Base-by-base conservation (phyloP, 1,140 invertebrate species). In the Drosophila athabasca region DNA sequence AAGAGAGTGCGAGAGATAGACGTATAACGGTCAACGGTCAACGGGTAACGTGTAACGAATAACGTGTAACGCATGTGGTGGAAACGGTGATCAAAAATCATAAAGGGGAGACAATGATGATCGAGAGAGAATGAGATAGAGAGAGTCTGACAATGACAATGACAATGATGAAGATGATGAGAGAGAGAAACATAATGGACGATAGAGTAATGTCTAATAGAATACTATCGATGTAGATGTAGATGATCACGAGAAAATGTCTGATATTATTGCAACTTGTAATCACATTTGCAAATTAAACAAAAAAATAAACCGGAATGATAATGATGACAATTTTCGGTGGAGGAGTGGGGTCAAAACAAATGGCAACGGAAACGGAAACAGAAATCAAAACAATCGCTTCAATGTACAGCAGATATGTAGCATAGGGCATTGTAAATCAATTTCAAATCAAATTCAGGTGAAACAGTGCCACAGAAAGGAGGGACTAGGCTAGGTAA, bases 1-100 rank as follows among this genome's bases (percentile, higher is more conserved):
- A 61, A 53, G 66, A 54, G 58, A 75, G 62, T 70, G 62, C 58
- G 66, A 52, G 52, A 50, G 62, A 35, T 53, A 65, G 50, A 62
- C 59, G 60, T 75, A 66, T 46, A 76, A 76, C 74, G 78, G 65
- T 66, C 60, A 84, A 87, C 83, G 82, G 68, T 48, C 70, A 85
- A 85, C 78, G 73, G 52, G 45, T 57, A 73, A 73, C 70, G 74
- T 76, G 53, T 46, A 81, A 85, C 79, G 73, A 49, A 54, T 57
- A 73, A 73, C 70, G 74, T 76, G 53, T 46, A 77, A 75, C 79
- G 69, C 79, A 70, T 69, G 79, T 39, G 35, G 58, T 26, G 39
- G 49, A 39, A 43, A 74, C 58, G 74, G 78, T 85, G 82, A 82
- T 58, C 77, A 87, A 75, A 69, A 76, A 74, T 78, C 68, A 85